These are phyloP conservation scores for Phoxinus phoxinus DNA, from an alignment of 2,113 vertebrate genomes.

Conservation along the genomic window DNA sequence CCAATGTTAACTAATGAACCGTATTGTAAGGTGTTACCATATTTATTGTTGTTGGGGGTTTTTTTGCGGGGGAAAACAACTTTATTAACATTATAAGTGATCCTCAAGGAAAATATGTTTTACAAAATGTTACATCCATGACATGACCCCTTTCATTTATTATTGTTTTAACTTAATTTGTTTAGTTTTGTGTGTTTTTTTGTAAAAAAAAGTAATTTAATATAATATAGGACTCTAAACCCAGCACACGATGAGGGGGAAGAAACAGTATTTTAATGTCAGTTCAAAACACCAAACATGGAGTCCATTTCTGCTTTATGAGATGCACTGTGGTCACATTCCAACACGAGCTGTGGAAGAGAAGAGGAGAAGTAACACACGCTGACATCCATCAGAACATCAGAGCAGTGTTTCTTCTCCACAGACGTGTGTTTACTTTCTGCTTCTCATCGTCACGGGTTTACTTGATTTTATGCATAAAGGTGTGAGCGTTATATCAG, in stretches of 20 bases:
- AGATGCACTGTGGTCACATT: slow-evolving; percentile 15
- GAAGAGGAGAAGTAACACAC: background rate
- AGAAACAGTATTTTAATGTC: background rate
- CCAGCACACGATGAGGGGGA: background rate
- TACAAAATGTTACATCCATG: no score
- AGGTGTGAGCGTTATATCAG: background rate
- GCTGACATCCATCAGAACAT: slow-evolving; percentile 14
- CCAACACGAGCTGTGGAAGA: background rate
- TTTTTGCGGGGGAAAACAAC: no score
- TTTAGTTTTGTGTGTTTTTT: no score
- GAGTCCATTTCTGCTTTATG: background rate
- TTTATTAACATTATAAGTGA: no score
- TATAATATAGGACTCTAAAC: background rate
- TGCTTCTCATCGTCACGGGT: background rate
- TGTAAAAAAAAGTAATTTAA: background rate
- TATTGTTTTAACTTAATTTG: no score
- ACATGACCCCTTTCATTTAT: no score
- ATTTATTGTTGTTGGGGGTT: no score
- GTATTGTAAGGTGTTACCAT: no score
- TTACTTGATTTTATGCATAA: background rate
- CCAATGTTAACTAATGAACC: no score
- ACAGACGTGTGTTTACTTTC: background rate
- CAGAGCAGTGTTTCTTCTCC: slow-evolving; percentile 2
- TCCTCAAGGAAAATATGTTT: no score
- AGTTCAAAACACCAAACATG: slow-evolving; percentile 26